Evolutionary conservation across 2,113 vertebrate genomes (phyloP).

Genomic region (Cryptomyrus ogoouensis): DNA sequence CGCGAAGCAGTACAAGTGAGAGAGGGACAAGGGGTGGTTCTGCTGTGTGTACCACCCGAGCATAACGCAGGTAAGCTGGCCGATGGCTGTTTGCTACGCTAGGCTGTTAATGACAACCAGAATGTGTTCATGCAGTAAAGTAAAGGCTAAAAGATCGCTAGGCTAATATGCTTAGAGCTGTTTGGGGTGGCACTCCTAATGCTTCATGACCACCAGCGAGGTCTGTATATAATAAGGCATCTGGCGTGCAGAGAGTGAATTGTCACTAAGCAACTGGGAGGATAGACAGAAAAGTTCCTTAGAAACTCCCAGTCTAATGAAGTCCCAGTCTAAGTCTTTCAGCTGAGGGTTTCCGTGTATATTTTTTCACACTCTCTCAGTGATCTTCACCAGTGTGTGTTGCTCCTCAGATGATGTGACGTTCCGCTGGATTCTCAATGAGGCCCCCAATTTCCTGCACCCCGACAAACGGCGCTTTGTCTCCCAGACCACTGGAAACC

Average conservation of each 20-base stretch:
- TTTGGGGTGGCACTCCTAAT: background rate
- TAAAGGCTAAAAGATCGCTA: background rate
- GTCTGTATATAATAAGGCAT: background rate
- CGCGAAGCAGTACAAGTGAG: constrained; percentile 76
- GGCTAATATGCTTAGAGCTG: background rate
- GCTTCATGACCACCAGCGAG: background rate
- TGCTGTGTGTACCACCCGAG: constrained; percentile 83
- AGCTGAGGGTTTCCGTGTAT: background rate
- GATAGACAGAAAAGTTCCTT: background rate
- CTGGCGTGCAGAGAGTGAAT: background rate
- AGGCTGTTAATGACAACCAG: background rate
- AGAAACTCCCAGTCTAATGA: background rate
- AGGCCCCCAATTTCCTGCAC: constrained; percentile 87
- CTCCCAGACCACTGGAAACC: constrained; percentile 87
- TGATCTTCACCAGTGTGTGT: background rate
- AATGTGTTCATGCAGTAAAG: background rate
- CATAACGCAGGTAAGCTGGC: constrained; percentile 75
- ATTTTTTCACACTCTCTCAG: background rate
- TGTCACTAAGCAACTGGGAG: background rate
- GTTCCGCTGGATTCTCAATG: constrained; percentile 93
- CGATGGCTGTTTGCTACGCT: background rate
- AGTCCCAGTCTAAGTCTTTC: background rate
- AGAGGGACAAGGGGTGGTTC: constrained; percentile 84
- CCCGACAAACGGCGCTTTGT: constrained; percentile 86
- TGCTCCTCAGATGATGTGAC: constrained; percentile 74